Conservation (phyloP, 2,113 vertebrate species). For the Peromyscus californicus region DNA sequence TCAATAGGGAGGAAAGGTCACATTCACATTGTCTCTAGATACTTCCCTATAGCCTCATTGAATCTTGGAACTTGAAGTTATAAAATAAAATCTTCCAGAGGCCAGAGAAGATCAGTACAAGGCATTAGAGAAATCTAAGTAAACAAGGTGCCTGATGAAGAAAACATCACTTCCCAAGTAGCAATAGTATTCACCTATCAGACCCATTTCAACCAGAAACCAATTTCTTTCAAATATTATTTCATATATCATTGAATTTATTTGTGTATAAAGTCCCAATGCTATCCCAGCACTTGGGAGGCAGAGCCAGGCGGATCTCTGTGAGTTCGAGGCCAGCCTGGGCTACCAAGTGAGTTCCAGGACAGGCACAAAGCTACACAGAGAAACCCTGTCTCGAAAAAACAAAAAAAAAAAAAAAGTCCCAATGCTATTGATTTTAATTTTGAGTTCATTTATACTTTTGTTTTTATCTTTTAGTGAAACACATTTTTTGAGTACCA, state of each 20-base stretch:
- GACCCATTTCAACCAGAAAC: not conserved
- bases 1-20: conserved; percentile 22
- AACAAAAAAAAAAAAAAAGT: no score
- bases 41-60: not conserved
- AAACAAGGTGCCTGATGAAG: not conserved
- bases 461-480: not conserved
- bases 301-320: no score
- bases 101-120: conserved; percentile 47
- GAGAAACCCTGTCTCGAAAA: no score
- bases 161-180: not conserved
- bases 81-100: conserved; percentile 48
- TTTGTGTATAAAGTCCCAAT: not conserved
- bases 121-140: not conserved
- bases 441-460: not conserved
- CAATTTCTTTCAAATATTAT: not conserved
- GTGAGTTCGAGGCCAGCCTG: no score
- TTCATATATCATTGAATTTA: not conserved
- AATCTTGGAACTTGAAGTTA: conserved; percentile 44
- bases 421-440: not conserved
- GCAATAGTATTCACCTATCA: not conserved
- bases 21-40: not conserved
- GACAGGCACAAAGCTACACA: no score
- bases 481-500: not conserved
- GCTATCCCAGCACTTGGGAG: no score
- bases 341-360: no score